Conservation (phyloP, 2,888 invertebrate species). For the Clistopyga incitator region DNA sequence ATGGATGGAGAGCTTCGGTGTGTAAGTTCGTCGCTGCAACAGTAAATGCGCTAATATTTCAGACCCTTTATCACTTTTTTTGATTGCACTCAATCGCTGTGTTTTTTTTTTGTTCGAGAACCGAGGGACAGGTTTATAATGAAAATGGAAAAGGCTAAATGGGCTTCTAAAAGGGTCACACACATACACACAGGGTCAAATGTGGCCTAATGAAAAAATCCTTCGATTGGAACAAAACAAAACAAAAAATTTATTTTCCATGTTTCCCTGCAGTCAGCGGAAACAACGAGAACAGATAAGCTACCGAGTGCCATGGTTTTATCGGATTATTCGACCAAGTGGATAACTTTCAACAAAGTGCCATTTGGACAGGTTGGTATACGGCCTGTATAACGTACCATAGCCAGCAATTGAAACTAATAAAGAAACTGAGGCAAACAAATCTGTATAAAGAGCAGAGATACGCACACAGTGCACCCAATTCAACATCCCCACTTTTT, state of each 20-base stretch:
- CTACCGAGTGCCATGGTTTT: too few relatives aligned
- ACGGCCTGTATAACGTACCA: too few relatives aligned
- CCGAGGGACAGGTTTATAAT: constrained; percentile 18
- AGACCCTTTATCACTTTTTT: background rate
- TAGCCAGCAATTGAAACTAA: background rate
- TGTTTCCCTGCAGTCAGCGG: too few relatives aligned
- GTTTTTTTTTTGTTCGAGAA: constrained; percentile 24
- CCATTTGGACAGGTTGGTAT: too few relatives aligned
- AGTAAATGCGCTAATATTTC: background rate
- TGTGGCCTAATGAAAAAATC: background rate
- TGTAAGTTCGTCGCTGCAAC: background rate
- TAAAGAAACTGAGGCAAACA: background rate
- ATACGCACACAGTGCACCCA: background rate
- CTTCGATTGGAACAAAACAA: too few relatives aligned
- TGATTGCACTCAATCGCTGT: constrained; percentile 24
- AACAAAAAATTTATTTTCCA: too few relatives aligned
- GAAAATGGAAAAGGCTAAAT: constrained; percentile 30
- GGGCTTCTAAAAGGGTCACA: background rate
- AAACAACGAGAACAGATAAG: background rate
- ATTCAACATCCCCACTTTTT: background rate
- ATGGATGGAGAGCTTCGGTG: background rate
- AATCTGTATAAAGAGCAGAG: background rate
- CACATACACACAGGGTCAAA: background rate
- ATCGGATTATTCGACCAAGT: too few relatives aligned
- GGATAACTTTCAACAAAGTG: too few relatives aligned